These are phyloP conservation scores for Callipepla californica DNA, from an alignment of 2,113 vertebrate species.

Conservation along the genomic window DNA sequence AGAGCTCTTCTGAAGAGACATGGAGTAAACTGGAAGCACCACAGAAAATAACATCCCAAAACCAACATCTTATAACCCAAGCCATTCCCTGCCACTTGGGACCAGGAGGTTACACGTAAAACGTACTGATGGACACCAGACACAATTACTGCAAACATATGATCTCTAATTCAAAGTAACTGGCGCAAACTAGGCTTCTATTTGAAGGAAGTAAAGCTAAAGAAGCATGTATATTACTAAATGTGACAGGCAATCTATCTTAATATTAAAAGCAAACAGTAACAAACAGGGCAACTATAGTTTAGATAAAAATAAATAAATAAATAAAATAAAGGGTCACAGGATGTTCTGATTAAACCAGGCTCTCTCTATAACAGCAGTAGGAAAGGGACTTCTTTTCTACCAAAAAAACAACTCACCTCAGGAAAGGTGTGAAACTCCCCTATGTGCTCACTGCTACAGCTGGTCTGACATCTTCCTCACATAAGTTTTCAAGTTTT, in stretches of 20 bases:
- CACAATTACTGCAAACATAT: neutral
- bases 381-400: neutral
- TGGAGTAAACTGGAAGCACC: neutral
- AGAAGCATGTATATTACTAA: neutral
- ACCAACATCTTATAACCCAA: neutral
- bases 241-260: neutral
- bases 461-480: constrained; percentile 40
- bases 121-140: neutral
- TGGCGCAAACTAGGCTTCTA: neutral
- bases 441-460: constrained; percentile 33
- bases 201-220: neutral
- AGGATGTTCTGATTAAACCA: neutral
- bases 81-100: neutral
- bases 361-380: neutral
- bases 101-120: neutral
- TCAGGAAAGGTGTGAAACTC: constrained; percentile 28
- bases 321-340: neutral
- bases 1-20: neutral
- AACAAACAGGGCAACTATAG: neutral
- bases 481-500: constrained; percentile 59
- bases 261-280: neutral
- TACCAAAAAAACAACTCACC: neutral
- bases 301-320: neutral
- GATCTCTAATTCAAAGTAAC: neutral
- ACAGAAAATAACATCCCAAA: neutral